Conservation (phyloP, 92 coral and sea anemone genomes). For the Plumapathes pennacea region DNA sequence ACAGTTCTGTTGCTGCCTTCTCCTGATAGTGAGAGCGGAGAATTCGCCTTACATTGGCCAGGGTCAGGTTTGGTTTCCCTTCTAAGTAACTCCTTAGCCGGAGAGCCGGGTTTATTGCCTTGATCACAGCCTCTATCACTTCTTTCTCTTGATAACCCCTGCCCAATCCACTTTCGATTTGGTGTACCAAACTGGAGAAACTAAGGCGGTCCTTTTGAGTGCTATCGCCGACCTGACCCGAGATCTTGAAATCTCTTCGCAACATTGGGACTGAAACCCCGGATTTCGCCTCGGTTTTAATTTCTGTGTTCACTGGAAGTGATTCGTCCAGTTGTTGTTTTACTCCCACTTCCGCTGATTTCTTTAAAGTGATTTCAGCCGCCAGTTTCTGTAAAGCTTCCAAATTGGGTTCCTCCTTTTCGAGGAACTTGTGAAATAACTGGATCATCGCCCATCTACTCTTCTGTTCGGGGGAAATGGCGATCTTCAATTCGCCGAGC, state of each 20-base stretch:
- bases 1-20: conserved; percentile 6
- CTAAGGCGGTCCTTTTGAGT: conserved; percentile 41
- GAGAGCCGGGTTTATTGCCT: conserved; percentile 2
- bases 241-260: conserved; percentile 32
- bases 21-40: conserved; percentile 7
- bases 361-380: background rate
- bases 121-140: background rate
- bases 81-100: conserved; percentile 9
- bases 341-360: background rate
- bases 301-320: background rate
- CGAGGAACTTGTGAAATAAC: conserved; percentile 1
- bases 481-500: background rate
- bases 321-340: background rate
- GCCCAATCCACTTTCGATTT: conserved; percentile 1
- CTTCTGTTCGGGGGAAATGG: background rate
- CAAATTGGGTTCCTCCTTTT: conserved; percentile 9
- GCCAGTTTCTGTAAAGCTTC: background rate
- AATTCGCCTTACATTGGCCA: conserved; percentile 11
- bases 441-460: conserved; percentile 5
- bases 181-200: background rate
- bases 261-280: conserved; percentile 1
- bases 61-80: conserved; percentile 1
- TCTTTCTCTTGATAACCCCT: background rate
- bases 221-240: conserved; percentile 44
- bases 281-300: conserved; percentile 1